phyloP scores from a whole-genome alignment of 1,140 invertebrate genomes.

The Sinonovacula constricta region DNA sequence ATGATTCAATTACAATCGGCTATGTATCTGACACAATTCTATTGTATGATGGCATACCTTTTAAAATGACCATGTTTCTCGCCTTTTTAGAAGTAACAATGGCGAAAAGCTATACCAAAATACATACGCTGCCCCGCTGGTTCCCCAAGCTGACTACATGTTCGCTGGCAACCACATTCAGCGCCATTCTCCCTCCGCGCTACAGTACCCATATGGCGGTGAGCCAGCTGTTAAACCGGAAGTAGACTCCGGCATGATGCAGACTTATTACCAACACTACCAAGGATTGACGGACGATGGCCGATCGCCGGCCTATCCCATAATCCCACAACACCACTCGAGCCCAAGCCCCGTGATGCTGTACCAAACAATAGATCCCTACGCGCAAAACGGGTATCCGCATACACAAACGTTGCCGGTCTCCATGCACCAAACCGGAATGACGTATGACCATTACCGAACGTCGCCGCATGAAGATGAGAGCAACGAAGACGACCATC shows the following conservation, averaged over 20 bases:
- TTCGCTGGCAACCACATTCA: not conserved
- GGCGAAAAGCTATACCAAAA: not conserved
- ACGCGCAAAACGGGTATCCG: not conserved
- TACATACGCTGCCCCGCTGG: not conserved
- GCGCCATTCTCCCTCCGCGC: not conserved
- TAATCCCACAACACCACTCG: not conserved
- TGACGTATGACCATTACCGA: slow-evolving; percentile 21
- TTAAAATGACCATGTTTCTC: slow-evolving; percentile 13
- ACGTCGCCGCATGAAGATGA: slow-evolving; percentile 16
- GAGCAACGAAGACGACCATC: not conserved
- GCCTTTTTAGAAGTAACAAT: not conserved
- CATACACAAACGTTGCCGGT: not conserved
- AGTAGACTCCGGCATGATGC: too few relatives aligned
- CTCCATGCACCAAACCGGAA: not conserved
- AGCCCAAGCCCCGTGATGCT: not conserved
- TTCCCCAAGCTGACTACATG: not conserved
- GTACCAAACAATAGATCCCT: not conserved
- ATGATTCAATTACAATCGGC: too few relatives aligned
- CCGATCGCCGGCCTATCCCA: too few relatives aligned
- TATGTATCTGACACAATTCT: not conserved
- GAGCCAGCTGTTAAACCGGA: not conserved
- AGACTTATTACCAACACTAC: too few relatives aligned
- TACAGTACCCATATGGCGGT: slow-evolving; percentile 15
- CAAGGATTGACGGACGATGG: too few relatives aligned
- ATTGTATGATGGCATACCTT: not conserved